phyloP scores from a whole-genome alignment of 2,113 vertebrate species.

The Illadopsis cleaveri region DNA sequence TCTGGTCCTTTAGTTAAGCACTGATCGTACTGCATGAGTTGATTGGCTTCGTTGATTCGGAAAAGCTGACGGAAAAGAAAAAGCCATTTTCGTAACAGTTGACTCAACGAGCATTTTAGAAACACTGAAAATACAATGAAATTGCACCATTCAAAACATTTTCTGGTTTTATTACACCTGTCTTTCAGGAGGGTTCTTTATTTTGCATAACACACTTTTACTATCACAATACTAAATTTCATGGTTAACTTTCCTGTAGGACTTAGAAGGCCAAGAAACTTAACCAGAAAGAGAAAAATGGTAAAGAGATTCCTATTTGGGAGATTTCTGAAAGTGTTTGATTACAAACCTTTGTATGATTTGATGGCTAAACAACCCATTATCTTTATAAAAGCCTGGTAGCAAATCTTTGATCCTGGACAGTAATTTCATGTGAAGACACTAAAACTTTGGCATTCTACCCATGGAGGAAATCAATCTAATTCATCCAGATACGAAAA shows the following conservation, averaged over 20 bases:
- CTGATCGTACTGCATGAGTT: conserved; percentile 98
- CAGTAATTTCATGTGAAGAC: neutral
- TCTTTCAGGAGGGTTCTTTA: neutral
- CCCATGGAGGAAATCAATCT: neutral
- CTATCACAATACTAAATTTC: neutral
- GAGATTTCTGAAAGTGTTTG: neutral
- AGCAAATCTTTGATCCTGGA: neutral
- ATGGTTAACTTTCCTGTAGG: neutral
- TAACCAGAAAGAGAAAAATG: neutral
- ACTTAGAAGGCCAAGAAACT: neutral
- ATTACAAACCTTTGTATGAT: neutral
- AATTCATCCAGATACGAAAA: neutral
- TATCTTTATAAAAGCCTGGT: neutral
- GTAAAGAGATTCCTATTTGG: neutral
- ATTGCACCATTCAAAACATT: neutral
- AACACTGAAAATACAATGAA: neutral
- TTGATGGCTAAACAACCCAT: neutral
- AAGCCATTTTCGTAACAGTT: neutral
- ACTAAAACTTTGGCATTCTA: neutral
- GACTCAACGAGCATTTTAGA: neutral
- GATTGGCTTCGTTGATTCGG: conserved; percentile 95
- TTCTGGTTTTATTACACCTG: neutral
- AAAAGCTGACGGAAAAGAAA: conserved; percentile 82
- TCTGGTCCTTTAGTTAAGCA: conserved; percentile 88
- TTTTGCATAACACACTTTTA: neutral